Base-by-base conservation (phyloP, 2,797 vertebrate genomes). In the Pipistrellus kuhlii region DNA sequence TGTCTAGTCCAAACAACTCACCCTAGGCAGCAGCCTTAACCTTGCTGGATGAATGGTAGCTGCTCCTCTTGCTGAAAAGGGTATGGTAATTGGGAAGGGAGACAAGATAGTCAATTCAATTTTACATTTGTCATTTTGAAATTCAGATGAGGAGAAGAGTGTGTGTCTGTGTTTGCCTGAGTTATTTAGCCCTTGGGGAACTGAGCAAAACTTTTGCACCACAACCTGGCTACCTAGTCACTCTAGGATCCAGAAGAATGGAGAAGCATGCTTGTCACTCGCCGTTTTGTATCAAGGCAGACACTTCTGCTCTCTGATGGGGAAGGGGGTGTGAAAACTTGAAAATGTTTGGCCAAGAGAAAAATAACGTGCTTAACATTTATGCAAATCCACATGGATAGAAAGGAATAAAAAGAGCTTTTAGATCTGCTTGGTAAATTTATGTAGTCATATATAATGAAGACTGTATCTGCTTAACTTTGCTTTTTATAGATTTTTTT, bases 401-500 rank as follows among this genome's bases (percentile, higher is more conserved):
- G 35, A 85, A 46, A 85, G 17, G 18, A 68, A 55, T 75, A 71
- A 85, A 84, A 85, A 87, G 55, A 91, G 73, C 17, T 84, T 96
- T 44, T 66, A 18, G 7, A 90, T 35, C 69, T 94, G 27, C 44
- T 92, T 94, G 91, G 88, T 68, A 81, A 78, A 68, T 93, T 9
- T 85, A 81, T 93, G 35, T 75, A 86, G 77, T 71, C 71, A 83
- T 25, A 92, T 23, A 32, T 90, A 83, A 66, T 20, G 17, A 94
- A 96, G 71, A 78, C 66, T 53, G 66, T 75, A 13, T 53, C 38
- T 72, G 48, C 48, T 91, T 88, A 92, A 85, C 44, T 7, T 71
- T 88, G 68, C 51, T 88, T 85, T 64, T 78, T 66, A 82, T 90
- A 80, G 69, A 82, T 55, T 88, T 94, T 86, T 86, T 86, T 90